These are phyloP conservation scores for Drosophila grimshawi DNA, from an alignment of 1,140 invertebrate genomes.

Conservation along the genomic window DNA sequence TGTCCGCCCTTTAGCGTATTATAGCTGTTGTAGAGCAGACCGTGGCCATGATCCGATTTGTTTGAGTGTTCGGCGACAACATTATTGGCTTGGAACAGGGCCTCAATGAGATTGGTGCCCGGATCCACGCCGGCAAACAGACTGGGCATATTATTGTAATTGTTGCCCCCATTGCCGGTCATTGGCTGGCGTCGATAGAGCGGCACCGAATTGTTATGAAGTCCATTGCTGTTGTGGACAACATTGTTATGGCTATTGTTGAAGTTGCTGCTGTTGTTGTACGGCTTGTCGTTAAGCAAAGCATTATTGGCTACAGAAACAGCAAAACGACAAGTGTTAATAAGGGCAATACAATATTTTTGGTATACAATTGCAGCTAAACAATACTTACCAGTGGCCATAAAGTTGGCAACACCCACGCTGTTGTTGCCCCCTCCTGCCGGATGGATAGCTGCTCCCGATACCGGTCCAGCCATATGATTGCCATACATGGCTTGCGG, in stretches of 20 bases:
- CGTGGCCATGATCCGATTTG: constrained; percentile 67
- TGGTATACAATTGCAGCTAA: neutral
- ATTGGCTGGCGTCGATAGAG: constrained; percentile 85
- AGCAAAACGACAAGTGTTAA: constrained; percentile 1
- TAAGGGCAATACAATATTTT: neutral
- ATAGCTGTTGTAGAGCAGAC: constrained; percentile 75
- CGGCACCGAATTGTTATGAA: constrained; percentile 81
- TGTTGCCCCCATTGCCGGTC: constrained; percentile 73
- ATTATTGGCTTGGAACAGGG: constrained; percentile 75
- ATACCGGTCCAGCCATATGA: constrained; percentile 46
- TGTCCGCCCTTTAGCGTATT: constrained; percentile 58
- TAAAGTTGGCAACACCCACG: constrained; percentile 47
- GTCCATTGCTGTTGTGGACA: constrained; percentile 29
- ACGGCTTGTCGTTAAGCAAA: constrained; percentile 66
- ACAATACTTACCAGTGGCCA: constrained; percentile 66
- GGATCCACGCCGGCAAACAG: constrained; percentile 56
- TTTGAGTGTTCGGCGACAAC: constrained; percentile 52
- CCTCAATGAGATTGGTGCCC: constrained; percentile 71
- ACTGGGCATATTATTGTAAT: constrained; percentile 69
- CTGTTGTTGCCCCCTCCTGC: constrained; percentile 42
- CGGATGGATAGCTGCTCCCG: constrained; percentile 48
- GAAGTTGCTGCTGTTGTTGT: constrained; percentile 51
- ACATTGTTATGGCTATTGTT: constrained; percentile 59
- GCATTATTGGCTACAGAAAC: constrained; percentile 39
- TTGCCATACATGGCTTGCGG: constrained; percentile 50